Conservation (phyloP, 2,888 invertebrate species). For the Bursaphelenchus okinawaensis region DNA sequence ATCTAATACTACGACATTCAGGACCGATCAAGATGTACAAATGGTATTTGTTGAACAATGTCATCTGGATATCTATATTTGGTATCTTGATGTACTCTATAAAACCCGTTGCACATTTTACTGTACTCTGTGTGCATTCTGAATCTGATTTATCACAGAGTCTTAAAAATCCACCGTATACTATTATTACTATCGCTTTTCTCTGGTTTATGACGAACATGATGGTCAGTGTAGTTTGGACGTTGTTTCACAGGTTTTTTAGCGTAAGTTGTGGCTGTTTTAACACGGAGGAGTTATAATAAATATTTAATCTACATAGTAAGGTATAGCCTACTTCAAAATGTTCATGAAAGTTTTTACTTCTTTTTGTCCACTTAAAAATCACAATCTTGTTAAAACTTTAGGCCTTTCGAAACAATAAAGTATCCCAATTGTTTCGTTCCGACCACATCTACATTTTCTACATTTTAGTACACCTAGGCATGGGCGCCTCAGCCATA, state of each 20-base stretch:
- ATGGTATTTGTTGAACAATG: not conserved
- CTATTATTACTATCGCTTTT: not conserved
- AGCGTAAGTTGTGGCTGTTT: not conserved
- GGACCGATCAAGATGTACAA: not conserved
- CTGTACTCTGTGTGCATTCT: not conserved
- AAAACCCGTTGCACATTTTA: not conserved
- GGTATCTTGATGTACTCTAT: not conserved
- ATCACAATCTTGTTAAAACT: too few species aligned
- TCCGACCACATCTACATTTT: too few species aligned
- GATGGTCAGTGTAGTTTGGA: not conserved
- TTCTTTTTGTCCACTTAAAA: too few species aligned
- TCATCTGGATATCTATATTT: not conserved
- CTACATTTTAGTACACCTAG: too few species aligned
- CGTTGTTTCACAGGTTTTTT: not conserved
- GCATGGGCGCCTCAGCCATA: too few species aligned
- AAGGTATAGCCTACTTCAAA: too few species aligned
- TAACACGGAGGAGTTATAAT: too few species aligned
- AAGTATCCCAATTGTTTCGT: too few species aligned
- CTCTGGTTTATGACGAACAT: not conserved
- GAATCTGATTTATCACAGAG: too few species aligned
- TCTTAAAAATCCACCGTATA: not conserved
- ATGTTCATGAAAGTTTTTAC: too few species aligned
- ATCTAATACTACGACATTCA: not conserved
- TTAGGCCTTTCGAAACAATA: too few species aligned
- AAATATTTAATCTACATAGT: too few species aligned